A percentile compares a stretch with the other conserved stretches of the same genome.
Conservation (phyloP, 2,888 invertebrate species). For the Rugalucina vietnamica region DNA sequence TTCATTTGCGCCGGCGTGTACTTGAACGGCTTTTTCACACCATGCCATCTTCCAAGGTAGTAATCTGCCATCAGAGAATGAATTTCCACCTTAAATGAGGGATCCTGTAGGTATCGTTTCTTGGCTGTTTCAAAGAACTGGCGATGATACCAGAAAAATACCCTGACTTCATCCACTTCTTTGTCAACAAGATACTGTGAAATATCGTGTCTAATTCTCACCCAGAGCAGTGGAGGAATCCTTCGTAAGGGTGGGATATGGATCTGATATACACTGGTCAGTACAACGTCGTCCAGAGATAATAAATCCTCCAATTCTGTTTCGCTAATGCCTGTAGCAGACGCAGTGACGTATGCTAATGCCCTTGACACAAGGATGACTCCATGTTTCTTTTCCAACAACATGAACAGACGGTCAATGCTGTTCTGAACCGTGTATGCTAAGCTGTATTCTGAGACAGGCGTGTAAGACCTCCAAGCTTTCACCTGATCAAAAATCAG, state of each 20-base stretch:
- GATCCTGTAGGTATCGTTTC: conserved; percentile 66
- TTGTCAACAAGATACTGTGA: conserved; percentile 77
- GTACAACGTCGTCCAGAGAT: conserved; percentile 78
- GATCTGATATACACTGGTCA: conserved; percentile 74
- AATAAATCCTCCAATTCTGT: conserved; percentile 79
- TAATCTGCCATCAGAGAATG: conserved; percentile 80
- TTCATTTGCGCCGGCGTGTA: conserved; percentile 68
- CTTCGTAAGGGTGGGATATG: conserved; percentile 80
- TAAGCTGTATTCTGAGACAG: conserved; percentile 56
- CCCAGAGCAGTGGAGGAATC: conserved; percentile 79
- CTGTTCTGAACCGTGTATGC: conserved; percentile 72
- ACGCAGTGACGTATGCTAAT: conserved; percentile 77
- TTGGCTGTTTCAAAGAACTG: conserved; percentile 78
- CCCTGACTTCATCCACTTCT: conserved; percentile 77
- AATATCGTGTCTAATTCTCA: conserved; percentile 74
- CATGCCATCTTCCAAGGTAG: conserved; percentile 79
- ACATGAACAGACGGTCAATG: conserved; percentile 75
- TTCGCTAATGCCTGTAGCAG: conserved; percentile 75
- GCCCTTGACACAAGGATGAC: conserved; percentile 71
- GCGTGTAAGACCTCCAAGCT: conserved; percentile 77
- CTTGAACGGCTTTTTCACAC: conserved; percentile 76
- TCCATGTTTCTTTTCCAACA: conserved; percentile 78
- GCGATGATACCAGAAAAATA: conserved; percentile 80
- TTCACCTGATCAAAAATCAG: conserved; percentile 75
- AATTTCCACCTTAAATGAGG: conserved; percentile 62